These are phyloP conservation scores for Alaudala cheleensis DNA, from an alignment of 2,113 vertebrate species.

Conservation along the genomic window DNA sequence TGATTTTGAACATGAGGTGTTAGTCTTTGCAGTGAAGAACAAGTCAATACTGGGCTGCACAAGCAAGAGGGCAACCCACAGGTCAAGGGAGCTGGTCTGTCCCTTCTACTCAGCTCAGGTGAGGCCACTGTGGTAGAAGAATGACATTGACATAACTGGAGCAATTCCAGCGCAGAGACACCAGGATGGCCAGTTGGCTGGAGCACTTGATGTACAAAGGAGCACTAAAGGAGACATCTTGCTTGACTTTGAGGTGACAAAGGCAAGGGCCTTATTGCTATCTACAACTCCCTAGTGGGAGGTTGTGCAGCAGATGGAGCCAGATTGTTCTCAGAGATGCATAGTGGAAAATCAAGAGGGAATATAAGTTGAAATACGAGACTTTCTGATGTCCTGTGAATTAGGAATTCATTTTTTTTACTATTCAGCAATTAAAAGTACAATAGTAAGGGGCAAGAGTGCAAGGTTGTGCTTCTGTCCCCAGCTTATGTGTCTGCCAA, in stretches of 20 bases:
- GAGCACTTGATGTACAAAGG: background rate
- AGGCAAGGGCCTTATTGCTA: background rate
- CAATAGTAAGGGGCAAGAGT: background rate
- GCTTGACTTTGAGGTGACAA: background rate
- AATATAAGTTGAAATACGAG: background rate
- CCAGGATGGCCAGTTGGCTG: background rate
- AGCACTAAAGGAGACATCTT: background rate
- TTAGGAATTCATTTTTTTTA: background rate
- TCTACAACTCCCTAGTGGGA: background rate
- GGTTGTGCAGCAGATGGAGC: background rate
- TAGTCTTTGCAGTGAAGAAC: background rate
- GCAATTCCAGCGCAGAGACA: background rate
- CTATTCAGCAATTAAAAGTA: background rate
- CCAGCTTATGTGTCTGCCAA: background rate
- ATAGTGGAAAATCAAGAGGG: background rate
- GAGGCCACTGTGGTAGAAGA: background rate
- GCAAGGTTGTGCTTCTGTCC: background rate
- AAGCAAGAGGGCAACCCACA: background rate
- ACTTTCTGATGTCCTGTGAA: background rate
- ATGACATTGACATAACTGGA: background rate
- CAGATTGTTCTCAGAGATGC: background rate
- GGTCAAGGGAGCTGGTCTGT: background rate
- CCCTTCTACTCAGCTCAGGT: background rate
- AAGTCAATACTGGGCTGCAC: background rate
- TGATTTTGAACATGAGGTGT: background rate